A percentile compares a stretch with the other conserved stretches of the same genome.
phyloP scores from a whole-genome alignment of 2,888 invertebrate species.

The Lymantria monacha region DNA sequence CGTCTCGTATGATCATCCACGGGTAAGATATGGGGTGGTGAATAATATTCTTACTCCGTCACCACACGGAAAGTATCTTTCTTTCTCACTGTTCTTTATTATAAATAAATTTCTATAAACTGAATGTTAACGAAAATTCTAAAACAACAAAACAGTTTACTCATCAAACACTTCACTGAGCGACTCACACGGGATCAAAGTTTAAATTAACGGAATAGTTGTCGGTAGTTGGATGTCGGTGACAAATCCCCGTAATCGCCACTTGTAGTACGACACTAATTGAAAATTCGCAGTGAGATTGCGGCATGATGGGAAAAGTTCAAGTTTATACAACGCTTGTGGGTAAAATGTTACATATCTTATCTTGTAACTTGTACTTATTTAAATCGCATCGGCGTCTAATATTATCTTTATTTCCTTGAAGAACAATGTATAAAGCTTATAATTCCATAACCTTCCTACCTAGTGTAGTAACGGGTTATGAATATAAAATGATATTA shows the following conservation, averaged over 20 bases:
- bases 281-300: conserved; percentile 27
- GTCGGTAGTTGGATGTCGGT: conserved; percentile 7
- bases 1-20: no score
- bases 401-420: no score
- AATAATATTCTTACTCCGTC: no score
- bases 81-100: no score
- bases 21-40: no score
- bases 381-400: no score
- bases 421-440: no score
- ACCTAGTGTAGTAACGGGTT: no score
- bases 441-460: no score
- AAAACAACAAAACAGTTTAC: conserved; percentile 14
- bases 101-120: no score
- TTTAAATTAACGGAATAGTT: conserved; percentile 40
- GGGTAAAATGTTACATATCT: not conserved
- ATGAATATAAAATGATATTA: no score
- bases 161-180: conserved; percentile 21
- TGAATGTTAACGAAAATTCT: not conserved
- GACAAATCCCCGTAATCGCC: conserved; percentile 31
- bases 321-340: not conserved
- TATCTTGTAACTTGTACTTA: not conserved
- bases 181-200: conserved; percentile 19
- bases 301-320: conserved; percentile 16
- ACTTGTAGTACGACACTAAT: conserved; percentile 24
- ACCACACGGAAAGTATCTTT: no score